phyloP scores from a whole-genome alignment of 2,797 vertebrate genomes.

The Pteropus rufus region DNA sequence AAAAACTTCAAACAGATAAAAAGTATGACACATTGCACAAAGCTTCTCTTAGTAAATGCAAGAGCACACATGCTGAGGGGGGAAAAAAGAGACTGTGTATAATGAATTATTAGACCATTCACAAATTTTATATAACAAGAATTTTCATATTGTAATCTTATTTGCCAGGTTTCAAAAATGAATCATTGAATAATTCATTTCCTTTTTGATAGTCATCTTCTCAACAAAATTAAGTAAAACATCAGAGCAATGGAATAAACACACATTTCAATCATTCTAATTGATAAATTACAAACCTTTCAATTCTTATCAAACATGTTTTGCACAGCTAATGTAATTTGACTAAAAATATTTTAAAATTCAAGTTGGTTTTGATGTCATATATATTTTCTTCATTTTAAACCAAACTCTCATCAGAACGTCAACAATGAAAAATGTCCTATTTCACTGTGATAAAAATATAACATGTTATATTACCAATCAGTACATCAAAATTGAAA shows the following conservation, averaged over 20 bases:
- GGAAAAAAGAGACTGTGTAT: constrained; percentile 46
- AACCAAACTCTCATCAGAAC: constrained; percentile 40
- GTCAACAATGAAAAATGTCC: constrained; percentile 39
- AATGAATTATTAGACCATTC: constrained; percentile 76
- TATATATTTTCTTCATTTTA: neutral
- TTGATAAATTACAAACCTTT: constrained; percentile 44
- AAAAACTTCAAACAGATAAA: constrained; percentile 77
- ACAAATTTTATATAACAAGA: constrained; percentile 61
- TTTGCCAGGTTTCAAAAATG: constrained; percentile 76
- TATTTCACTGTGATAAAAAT: constrained; percentile 51
- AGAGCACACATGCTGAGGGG: constrained; percentile 84
- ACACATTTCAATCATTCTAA: constrained; percentile 49
- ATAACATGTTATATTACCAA: constrained; percentile 2
- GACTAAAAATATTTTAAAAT: constrained; percentile 58
- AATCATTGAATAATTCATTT: constrained; percentile 64
- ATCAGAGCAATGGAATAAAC: constrained; percentile 43
- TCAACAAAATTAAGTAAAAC: constrained; percentile 69
- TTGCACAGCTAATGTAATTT: constrained; percentile 35
- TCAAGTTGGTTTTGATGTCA: constrained; percentile 18
- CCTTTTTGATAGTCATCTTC: constrained; percentile 64
- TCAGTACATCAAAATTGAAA: constrained; percentile 6
- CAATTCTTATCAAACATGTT: constrained; percentile 47
- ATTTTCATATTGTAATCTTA: constrained; percentile 68
- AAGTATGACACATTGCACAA: constrained; percentile 78
- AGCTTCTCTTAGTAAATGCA: constrained; percentile 82